Percentiles rank a stretch among this genome's conserved stretches.
Conservation (phyloP, 2,113 vertebrate genomes). For the Campylomormyrus tamandua region DNA sequence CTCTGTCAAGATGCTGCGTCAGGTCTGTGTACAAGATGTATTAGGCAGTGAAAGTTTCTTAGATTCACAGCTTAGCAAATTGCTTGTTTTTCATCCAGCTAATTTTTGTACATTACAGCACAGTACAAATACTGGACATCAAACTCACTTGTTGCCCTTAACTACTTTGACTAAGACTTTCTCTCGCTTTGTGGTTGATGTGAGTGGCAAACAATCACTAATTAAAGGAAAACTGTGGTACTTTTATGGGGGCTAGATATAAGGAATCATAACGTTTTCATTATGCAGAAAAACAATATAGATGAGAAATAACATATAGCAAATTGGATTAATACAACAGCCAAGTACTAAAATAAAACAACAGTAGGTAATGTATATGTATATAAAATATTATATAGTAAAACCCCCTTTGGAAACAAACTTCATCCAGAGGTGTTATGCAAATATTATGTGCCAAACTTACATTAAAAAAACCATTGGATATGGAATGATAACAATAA, state of each 20-base stretch:
- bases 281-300: background rate
- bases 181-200: background rate
- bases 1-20: constrained; percentile 15
- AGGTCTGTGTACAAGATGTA: background rate
- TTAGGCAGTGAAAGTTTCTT: background rate
- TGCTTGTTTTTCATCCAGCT: background rate
- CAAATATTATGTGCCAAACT: background rate
- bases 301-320: background rate
- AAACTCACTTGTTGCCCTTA: background rate
- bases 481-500: background rate
- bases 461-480: background rate
- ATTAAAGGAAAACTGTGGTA: background rate
- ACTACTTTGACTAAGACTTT: background rate
- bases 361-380: background rate
- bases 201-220: background rate
- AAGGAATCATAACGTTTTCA: background rate
- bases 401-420: background rate
- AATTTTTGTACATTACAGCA: background rate
- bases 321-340: background rate
- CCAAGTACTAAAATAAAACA: background rate
- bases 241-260: background rate
- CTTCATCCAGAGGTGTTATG: background rate
- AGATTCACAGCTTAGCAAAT: constrained; percentile 24
- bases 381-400: background rate
- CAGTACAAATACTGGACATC: background rate